These are phyloP conservation scores for Lampris incognitus DNA, from an alignment of 2,113 vertebrate genomes.

Conservation along the genomic window DNA sequence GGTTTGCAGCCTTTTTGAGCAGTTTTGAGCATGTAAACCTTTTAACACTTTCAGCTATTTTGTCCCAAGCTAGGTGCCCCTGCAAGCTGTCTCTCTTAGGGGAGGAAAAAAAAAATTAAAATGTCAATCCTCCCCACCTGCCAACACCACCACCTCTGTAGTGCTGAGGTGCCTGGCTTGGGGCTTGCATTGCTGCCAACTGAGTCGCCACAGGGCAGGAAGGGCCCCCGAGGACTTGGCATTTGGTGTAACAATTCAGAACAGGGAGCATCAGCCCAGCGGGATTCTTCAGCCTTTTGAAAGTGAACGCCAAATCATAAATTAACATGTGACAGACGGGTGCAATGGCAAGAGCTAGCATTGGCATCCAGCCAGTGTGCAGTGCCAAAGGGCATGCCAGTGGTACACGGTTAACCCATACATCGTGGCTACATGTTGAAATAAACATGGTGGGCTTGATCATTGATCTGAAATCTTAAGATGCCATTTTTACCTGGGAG, in stretches of 20 bases:
- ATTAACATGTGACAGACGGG: conserved; percentile 28
- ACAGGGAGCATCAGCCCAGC: conserved; percentile 42
- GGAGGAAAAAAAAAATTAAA: conserved; percentile 49
- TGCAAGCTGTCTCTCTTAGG: conserved; percentile 17
- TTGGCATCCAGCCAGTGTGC: not conserved
- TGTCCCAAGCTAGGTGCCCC: conserved; percentile 25
- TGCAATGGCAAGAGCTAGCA: not conserved
- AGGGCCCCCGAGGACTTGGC: conserved; percentile 68
- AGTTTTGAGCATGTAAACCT: not conserved
- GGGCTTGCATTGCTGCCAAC: conserved; percentile 63
- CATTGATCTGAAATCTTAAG: not conserved
- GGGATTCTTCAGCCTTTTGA: conserved; percentile 38
- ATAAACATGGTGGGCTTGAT: not conserved
- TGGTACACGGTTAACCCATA: conserved; percentile 18
- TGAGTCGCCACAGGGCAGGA: conserved; percentile 74
- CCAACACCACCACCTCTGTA: conserved; percentile 15
- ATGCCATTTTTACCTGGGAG: not conserved
- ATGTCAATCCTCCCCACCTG: conserved; percentile 61
- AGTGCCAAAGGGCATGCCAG: conserved; percentile 1
- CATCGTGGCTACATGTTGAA: conserved; percentile 3
- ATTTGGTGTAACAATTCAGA: conserved; percentile 66
- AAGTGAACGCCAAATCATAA: conserved; percentile 42
- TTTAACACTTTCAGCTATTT: conserved; percentile 32
- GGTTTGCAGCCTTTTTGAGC: not conserved
- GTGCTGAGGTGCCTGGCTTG: conserved; percentile 57